These are phyloP conservation scores for Macrosoma leucophasiata DNA, from an alignment of 2,888 invertebrate species.

Conservation along the genomic window DNA sequence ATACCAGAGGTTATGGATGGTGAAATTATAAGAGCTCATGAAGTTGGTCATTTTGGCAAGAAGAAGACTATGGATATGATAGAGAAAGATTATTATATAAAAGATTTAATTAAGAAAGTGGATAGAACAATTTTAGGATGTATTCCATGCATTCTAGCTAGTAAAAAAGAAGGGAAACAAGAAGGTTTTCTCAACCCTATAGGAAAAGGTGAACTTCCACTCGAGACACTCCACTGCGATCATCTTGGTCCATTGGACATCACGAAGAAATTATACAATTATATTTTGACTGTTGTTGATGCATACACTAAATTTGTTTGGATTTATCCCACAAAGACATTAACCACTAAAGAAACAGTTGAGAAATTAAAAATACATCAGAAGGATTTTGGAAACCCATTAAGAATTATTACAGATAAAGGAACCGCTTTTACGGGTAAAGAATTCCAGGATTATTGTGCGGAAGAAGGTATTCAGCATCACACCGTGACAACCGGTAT, in stretches of 20 bases:
- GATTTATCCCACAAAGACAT: slow-evolving; percentile 32
- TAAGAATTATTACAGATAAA: slow-evolving; percentile 7
- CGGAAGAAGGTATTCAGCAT: slow-evolving; percentile 4
- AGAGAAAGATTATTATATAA: slow-evolving; percentile 30
- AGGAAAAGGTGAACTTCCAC: slow-evolving; percentile 7
- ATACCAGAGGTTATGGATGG: slow-evolving; percentile 33
- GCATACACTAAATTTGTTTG: slow-evolving; percentile 35
- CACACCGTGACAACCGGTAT: slow-evolving; percentile 3
- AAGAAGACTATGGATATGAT: slow-evolving; percentile 29
- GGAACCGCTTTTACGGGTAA: slow-evolving; percentile 9
- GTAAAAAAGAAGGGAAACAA: slow-evolving; percentile 1
- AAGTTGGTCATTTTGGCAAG: slow-evolving; percentile 34
- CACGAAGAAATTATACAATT: slow-evolving; percentile 24
- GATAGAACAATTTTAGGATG: slow-evolving; percentile 17
- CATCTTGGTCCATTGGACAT: slow-evolving; percentile 5
- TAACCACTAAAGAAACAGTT: slow-evolving; percentile 29
- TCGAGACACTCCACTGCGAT: slow-evolving; percentile 8
- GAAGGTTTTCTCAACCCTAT: slow-evolving; percentile 7
- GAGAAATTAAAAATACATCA: slow-evolving; percentile 3
- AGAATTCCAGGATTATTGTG: slow-evolving; percentile 8
- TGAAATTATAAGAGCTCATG: slow-evolving; percentile 22
- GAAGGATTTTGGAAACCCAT: slow-evolving; percentile 9
- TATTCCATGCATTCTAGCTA: slow-evolving; percentile 26
- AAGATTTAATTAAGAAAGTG: slow-evolving; percentile 16
- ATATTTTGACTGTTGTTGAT: slow-evolving; percentile 32